Evolutionary conservation across 2,888 invertebrate genomes (phyloP), one percentile per base, ranked within the genome.

Genomic region (Philereme vetulata): DNA sequence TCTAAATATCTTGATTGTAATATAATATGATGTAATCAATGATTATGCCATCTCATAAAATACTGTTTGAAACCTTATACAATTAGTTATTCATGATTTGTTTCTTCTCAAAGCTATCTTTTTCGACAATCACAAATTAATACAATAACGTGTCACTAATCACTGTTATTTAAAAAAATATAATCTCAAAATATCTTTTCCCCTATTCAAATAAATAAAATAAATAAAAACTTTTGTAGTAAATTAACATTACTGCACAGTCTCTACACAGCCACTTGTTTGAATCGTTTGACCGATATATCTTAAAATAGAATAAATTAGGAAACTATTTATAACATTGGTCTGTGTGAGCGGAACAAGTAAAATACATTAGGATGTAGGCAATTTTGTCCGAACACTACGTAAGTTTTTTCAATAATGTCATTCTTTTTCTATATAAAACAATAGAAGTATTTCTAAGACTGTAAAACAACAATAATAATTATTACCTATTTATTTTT

Each of bases 211-310:
- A 52, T 51, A 54, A 51, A 59, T 50, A 51, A 59, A 59, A 60
- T 55, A 56, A 50, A 56, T 56, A 50, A 48, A 51, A 56, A 56
- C 44, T 6, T 11, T 49, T 46, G 42, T 50, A 7, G 21, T 46
- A 6, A 58, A 43, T 56, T 51, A 67, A 72, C 69, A 63, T 56
- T 68, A 62, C 62, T 64, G 67, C 68, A 72, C 71, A 74, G 71
- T 70, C 66, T 65, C 56, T 72, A 72, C 80, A 80, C 78, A 82
- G 77, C 79, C 77, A 72, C 59, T 65, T 61, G 48, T 46, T 65
- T 64, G 51, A 65, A 61, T 62, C 57, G 36, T 60, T 68, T 33
- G 9, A 54, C 51, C n/a, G 47, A 56, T 52, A 45, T 55, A 61
- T 51, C 51, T 47, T 57, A 62, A 42, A 42, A 33, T 58, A 62